Evolutionary conservation across 2,797 vertebrate species (phyloP).

Genomic region (Hoplostethus mediterraneus): DNA sequence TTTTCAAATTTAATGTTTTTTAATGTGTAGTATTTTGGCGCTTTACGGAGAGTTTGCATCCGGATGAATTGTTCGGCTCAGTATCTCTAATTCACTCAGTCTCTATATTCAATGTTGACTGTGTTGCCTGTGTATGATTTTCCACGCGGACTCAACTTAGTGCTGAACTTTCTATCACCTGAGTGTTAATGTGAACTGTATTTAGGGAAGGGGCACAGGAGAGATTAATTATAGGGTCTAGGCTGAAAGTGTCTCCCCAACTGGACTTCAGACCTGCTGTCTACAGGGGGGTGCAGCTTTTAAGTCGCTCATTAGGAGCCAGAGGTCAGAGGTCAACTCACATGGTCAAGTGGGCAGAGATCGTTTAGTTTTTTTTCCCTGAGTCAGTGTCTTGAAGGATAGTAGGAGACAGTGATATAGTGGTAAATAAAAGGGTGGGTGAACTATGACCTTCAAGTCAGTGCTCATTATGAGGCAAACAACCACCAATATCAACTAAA

Average conservation of each 20-base stretch:
- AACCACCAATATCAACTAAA: too few species aligned
- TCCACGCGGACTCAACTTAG: not conserved
- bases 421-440: not conserved
- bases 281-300: constrained; percentile 16
- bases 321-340: constrained; percentile 65
- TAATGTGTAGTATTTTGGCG: too few species aligned
- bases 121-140: too few species aligned
- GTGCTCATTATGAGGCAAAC: too few species aligned
- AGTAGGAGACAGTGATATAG: not conserved
- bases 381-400: constrained; percentile 18
- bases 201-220: constrained; percentile 31
- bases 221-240: constrained; percentile 25
- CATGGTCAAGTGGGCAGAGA: constrained; percentile 69
- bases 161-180: constrained; percentile 15
- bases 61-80: too few species aligned
- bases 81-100: too few species aligned
- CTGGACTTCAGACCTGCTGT: constrained; percentile 45
- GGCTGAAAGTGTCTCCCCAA: constrained; percentile 25
- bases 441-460: too few species aligned
- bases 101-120: too few species aligned
- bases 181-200: constrained; percentile 3
- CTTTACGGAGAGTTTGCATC: too few species aligned
- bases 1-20: too few species aligned
- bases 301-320: constrained; percentile 58
- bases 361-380: constrained; percentile 11